These are phyloP conservation scores for Epizoanthus rinbou DNA, from an alignment of 92 coral and sea anemone species.

Conservation along the genomic window DNA sequence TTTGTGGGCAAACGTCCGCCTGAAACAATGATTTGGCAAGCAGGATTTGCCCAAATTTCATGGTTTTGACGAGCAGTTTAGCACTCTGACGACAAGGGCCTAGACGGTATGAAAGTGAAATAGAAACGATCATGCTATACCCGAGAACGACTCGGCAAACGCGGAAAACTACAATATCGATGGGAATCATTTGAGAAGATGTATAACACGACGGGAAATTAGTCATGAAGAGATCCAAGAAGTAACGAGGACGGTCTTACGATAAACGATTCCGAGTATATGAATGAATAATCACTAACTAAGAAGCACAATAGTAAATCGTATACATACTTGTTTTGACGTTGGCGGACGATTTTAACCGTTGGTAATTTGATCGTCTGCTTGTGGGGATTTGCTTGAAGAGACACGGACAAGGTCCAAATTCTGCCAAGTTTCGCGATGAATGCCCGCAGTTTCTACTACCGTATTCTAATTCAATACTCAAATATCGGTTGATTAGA, in stretches of 20 bases:
- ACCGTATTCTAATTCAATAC: conserved; percentile 3
- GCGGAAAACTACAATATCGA: not conserved
- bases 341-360: not conserved
- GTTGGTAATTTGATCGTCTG: not conserved
- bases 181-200: not conserved
- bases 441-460: conserved; percentile 5
- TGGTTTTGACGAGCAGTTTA: not conserved
- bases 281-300: conserved; percentile 13
- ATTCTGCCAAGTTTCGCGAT: not conserved
- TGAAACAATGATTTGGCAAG: not conserved
- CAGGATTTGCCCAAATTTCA: not conserved
- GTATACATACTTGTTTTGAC: not conserved
- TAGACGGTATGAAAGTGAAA: not conserved
- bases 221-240: not conserved
- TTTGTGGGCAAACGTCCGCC: not conserved
- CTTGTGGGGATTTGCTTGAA: not conserved
- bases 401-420: not conserved
- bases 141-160: not conserved
- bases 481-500: not conserved
- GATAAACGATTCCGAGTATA: not conserved
- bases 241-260: not conserved
- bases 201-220: not conserved
- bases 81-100: not conserved
- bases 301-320: not conserved
- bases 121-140: not conserved